These are phyloP conservation scores for Andrena dorsata DNA, from an alignment of 2,888 invertebrate genomes.

Conservation along the genomic window DNA sequence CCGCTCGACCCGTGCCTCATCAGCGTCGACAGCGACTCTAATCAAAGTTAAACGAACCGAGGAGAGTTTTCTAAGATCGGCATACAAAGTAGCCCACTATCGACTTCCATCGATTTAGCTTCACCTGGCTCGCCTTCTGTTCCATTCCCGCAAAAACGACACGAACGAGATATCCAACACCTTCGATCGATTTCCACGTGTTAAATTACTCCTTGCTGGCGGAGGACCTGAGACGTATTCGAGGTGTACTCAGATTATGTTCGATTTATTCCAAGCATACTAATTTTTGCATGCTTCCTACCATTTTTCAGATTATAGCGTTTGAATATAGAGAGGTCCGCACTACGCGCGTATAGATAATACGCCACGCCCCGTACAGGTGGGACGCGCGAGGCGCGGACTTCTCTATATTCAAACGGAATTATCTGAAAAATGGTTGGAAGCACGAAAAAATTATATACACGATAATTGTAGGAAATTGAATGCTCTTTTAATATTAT, in stretches of 20 bases:
- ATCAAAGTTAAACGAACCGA: conserved; percentile 50
- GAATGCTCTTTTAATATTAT: no score
- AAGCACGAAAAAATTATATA: no score
- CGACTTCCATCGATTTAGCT: neutral
- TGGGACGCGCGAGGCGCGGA: no score
- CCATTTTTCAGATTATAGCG: no score
- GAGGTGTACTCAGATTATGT: neutral
- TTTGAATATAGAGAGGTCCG: no score
- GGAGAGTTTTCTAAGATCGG: conserved; percentile 23
- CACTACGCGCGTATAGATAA: no score
- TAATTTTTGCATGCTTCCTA: neutral
- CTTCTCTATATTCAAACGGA: no score
- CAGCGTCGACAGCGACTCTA: conserved; percentile 27
- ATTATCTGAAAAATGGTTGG: no score
- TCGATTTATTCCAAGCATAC: neutral
- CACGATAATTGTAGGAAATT: no score
- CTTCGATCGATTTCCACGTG: conserved; percentile 3
- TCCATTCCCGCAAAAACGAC: neutral
- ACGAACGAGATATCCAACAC: neutral
- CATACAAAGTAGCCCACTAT: conserved; percentile 1
- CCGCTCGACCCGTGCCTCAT: conserved; percentile 7
- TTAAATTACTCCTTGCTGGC: neutral
- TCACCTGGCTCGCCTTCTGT: conserved; percentile 2
- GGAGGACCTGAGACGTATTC: neutral
- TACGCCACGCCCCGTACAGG: no score